Evolutionary conservation across 1,140 invertebrate genomes (phyloP), one percentile per base, ranked within the genome.

Genomic region (Archegozetes longisetosus): DNA sequence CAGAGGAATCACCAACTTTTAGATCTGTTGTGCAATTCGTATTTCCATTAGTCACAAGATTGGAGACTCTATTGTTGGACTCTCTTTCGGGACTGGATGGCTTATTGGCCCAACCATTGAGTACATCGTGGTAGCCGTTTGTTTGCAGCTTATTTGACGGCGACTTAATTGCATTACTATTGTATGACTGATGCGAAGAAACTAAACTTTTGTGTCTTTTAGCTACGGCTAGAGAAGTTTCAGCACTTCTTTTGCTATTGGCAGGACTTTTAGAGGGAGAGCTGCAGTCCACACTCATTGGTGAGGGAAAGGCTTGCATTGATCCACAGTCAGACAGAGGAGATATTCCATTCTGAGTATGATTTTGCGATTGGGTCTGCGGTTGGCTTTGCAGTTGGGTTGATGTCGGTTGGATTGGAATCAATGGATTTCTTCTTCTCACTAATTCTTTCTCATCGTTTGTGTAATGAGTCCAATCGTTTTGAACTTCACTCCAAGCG

Each of bases 401-500:
- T 20, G 24, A 20, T 32, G 13, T 26, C 53, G 23, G 14, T n/a
- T n/a, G n/a, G n/a, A n/a, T n/a, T 9, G 53, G 9, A 12, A 55
- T 55, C 26, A 55, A 55, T 25, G 55, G 47, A 47, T 61, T 61
- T n/a, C 53, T 62, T 83, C 82, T 81, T 78, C 88, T 91, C 63
- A 93, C 74, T 68, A 85, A 80, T 68, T 87, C 81, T 70, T 80
- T 80, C 69, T 96, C 90, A 67, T 88, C 82, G 62, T 91, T 87
- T 28, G 83, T 82, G 68, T 91, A 95, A 75, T 85, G 92, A 46
- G 86, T 84, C 90, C 90, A 96, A 51, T 67, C 66, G 68, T 88
- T 84, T 66, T 86, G 82, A 52, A 96, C 88, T 69, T 94, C 88
- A 70, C 86, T 88, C 86, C 88, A 94, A 62, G 87, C 76, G 67